Evolutionary conservation across 2,113 vertebrate genomes (phyloP).

Genomic region (Callaeas wilsoni): DNA sequence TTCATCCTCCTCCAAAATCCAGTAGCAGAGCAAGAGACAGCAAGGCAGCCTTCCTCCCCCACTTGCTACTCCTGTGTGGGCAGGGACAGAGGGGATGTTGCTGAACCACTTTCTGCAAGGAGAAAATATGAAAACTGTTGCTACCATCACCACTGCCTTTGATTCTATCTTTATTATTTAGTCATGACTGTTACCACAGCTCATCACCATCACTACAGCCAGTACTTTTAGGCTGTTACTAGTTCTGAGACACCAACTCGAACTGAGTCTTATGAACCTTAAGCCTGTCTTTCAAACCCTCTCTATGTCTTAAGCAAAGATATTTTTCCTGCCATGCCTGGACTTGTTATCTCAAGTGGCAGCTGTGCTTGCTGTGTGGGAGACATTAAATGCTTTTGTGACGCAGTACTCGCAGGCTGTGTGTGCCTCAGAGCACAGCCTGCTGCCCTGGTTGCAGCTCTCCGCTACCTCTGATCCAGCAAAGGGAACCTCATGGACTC

Average conservation of each 20-base stretch:
- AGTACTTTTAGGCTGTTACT: background rate
- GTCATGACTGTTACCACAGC: background rate
- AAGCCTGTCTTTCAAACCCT: background rate
- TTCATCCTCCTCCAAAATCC: background rate
- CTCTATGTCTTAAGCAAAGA: background rate
- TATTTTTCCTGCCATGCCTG: background rate
- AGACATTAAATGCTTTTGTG: background rate
- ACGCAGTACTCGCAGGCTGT: background rate
- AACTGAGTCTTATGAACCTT: background rate
- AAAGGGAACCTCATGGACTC: background rate
- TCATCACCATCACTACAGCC: background rate
- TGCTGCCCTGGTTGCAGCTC: background rate
- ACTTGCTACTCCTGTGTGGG: background rate
- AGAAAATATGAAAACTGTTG: background rate
- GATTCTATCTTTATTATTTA: background rate
- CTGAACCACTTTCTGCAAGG: background rate
- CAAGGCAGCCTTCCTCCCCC: background rate
- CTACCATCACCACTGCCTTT: background rate
- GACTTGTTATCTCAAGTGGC: background rate
- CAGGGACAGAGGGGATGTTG: background rate
- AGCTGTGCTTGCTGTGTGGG: background rate
- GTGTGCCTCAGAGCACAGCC: background rate
- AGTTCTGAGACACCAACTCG: background rate
- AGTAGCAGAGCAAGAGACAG: background rate
- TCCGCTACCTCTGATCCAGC: background rate